Percentiles rank a stretch among this genome's conserved stretches.
Conservation (phyloP, 2,888 invertebrate species). For the Myopa tessellatipennis region DNA sequence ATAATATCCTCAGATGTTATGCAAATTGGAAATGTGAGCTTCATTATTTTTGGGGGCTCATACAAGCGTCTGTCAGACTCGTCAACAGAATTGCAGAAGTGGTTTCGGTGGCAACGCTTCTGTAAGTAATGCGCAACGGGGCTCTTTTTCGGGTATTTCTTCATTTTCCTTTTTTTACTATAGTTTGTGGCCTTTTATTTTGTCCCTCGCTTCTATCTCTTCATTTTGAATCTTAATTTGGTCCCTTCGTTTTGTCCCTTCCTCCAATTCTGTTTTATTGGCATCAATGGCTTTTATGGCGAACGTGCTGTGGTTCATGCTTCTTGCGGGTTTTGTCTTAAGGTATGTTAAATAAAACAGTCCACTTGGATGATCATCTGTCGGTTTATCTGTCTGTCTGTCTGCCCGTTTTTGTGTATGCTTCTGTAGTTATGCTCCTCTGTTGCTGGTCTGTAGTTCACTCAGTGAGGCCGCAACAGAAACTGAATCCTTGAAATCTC, state of each 20-base stretch:
- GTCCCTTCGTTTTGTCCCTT: constrained; percentile 7
- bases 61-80: not conserved
- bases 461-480: not conserved
- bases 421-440: not conserved
- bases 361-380: not conserved
- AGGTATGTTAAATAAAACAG: constrained; percentile 9
- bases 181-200: not conserved
- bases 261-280: constrained; percentile 38
- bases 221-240: constrained; percentile 5
- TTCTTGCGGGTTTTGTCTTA: not conserved
- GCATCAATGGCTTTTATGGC: constrained; percentile 41
- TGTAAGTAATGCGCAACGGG: constrained; percentile 50
- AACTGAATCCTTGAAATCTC: constrained; percentile 44
- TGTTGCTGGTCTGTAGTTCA: not conserved
- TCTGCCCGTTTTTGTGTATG: constrained; percentile 21
- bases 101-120: not conserved
- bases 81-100: not conserved
- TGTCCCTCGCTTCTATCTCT: not conserved
- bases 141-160: constrained; percentile 44
- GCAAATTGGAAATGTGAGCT: constrained; percentile 64
- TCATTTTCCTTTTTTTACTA: constrained; percentile 14
- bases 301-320: constrained; percentile 20
- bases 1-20: constrained; percentile 65
- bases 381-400: constrained; percentile 19
- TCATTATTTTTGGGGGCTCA: constrained; percentile 40